Evolutionary conservation across 2,113 vertebrate species (phyloP), one percentile per base, ranked within the genome.

Genomic region (Atherinomorus stipes): DNA sequence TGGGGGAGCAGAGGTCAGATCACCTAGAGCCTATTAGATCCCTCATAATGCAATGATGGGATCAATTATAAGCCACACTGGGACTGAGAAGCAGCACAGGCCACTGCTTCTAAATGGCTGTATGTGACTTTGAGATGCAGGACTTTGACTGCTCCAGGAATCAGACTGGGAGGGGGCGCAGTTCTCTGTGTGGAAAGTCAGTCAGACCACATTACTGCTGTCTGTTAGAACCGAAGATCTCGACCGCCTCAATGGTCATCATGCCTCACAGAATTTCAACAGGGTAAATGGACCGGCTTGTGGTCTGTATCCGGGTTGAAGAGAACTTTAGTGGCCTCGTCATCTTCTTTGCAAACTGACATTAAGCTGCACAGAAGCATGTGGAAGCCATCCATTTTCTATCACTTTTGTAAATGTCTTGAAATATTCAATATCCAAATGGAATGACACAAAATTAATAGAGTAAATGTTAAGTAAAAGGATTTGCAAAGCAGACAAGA

Each of bases 231-330:
- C 74, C 71, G 81, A 88, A 90, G 76, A 63, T 57, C 69, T 70
- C 57, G 74, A 56, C 42, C 57, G 53, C 70, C 74, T 34, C 11
- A 34, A 75, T 42, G 76, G 76, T 69, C 76, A 85, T 85, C 83
- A 89, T 70, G 85, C 84, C 63, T 92, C 88, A 85, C 38, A 51
- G 85, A 70, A 59, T 76, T 81, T 86, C 70, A 90, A 88, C 81
- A 19, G 85, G 76, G 73, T 86, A 81, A 90, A 87, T 78, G 76
- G 84, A 88, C 79, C 78, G 11, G 57, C 42, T 82, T 76, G 84
- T 71, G 75, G 77, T 64, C 74, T 62, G 59, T 72, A 92, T 94
- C 92, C 90, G 87, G 93, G 91, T 85, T 65, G 69, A 78, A 19
- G 63, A 63, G 59, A 72, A 7, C 78, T 18, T 25, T 16, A n/a